Percentiles rank a stretch among this genome's conserved stretches.
Conservation (phyloP, 2,888 invertebrate species). For the Thumatha senex region DNA sequence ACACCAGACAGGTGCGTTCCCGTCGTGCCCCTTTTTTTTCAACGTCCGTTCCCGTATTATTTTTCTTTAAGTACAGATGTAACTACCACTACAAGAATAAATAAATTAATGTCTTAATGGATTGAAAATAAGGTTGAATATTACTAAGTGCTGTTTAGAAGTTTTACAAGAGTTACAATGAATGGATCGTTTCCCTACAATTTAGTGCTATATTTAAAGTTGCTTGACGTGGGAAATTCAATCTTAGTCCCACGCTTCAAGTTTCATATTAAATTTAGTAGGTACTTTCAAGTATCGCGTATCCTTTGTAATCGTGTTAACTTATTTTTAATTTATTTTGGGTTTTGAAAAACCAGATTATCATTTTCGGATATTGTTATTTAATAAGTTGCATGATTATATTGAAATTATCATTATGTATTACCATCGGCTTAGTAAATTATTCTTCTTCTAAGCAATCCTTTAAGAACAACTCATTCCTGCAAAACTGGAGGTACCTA, state of each 20-base stretch:
- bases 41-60: constrained; percentile 76
- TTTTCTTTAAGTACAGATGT: constrained; percentile 40
- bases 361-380: constrained; percentile 39
- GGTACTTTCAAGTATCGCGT: constrained; percentile 39
- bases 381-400: constrained; percentile 41
- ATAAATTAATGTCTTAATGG: constrained; percentile 26
- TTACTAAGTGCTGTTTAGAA: constrained; percentile 33
- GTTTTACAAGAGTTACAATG: constrained; percentile 73
- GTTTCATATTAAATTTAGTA: constrained; percentile 38
- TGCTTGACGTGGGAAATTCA: constrained; percentile 45
- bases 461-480: no score
- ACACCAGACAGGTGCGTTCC: constrained; percentile 83
- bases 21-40: constrained; percentile 79
- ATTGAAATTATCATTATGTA: constrained; percentile 10
- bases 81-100: constrained; percentile 26
- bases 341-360: constrained; percentile 56
- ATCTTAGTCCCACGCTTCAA: constrained; percentile 41
- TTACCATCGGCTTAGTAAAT: no score
- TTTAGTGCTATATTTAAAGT: constrained; percentile 74
- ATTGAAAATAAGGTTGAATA: constrained; percentile 38
- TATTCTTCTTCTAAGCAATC: no score
- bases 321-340: constrained; percentile 67
- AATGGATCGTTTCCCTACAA: constrained; percentile 80
- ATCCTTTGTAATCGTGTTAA: constrained; percentile 53
- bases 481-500: no score